Evolutionary conservation across 2,113 vertebrate species (phyloP), one percentile per base, ranked within the genome.

Genomic region (Monopterus albus): DNA sequence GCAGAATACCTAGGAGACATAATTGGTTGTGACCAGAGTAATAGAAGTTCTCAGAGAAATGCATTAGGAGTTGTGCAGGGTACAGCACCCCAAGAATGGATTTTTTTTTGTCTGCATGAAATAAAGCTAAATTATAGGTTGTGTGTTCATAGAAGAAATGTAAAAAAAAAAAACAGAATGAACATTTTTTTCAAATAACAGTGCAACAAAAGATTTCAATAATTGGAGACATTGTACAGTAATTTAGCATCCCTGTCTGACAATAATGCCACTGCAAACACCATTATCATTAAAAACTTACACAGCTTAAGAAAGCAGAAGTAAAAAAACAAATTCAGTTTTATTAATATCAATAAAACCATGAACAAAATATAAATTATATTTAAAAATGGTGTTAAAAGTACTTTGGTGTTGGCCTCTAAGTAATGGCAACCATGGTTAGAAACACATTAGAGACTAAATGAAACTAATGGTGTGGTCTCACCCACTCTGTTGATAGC

Each of bases 21-120:
- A 92, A 93, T 92, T 94, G 88, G 90, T 91, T 92, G 85, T 91
- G 90, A 92, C 85, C 88, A 43, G 75, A 82, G 75, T 86, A 92
- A 91, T 91, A 89, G 72, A 85, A 84, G 81, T 75, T 75, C 81
- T 67, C 74, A 86, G 75, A 92, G 84, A 85, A 87, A 87, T 79
- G 56, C 87, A 89, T 91, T 87, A 90, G 69, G 74, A 83, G 83
- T 76, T 76, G 70, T 65, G 79, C 87, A 69, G 51, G 77, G 65
- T 43, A 71, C 73, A 83, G 67, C 81, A 56, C 53, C 52, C 62
- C 57, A 67, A 75, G 76, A 83, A 90, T 88, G 58, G 84, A 86
- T 90, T 90, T 85, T n/a, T n/a, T n/a, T 89, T 89, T 89, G 85
- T 89, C 81, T 83, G 74, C 31, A 23, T 66, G 73, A 91, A 87